These are phyloP conservation scores for Gambusia holbrooki DNA, from an alignment of 2,113 vertebrate genomes.

Conservation along the genomic window DNA sequence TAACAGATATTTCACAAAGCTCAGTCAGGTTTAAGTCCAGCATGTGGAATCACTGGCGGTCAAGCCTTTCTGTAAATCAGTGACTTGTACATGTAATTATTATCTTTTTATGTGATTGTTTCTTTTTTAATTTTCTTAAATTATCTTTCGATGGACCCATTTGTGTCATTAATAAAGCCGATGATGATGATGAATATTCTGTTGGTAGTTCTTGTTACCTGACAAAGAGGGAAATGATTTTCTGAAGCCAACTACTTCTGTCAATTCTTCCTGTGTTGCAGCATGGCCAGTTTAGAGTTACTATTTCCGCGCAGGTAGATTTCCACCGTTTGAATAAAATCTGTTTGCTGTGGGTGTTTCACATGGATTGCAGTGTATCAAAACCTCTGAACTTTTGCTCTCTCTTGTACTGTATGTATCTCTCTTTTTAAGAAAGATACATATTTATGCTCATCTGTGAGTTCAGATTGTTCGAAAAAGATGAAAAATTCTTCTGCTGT, in stretches of 20 bases:
- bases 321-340: slow-evolving; percentile 11
- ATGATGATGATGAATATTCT: no score
- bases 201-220: no score
- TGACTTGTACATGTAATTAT: no score
- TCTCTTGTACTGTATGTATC: background rate
- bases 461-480: background rate
- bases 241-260: slow-evolving; percentile 24
- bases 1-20: no score
- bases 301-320: slow-evolving; percentile 81
- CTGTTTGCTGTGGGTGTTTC: slow-evolving; percentile 26
- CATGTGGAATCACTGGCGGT: no score
- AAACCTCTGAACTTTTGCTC: background rate
- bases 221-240: background rate
- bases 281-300: slow-evolving; percentile 80
- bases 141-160: no score
- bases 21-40: no score
- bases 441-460: background rate
- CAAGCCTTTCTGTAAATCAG: no score
- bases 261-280: slow-evolving; percentile 68
- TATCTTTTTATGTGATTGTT: no score
- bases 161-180: no score
- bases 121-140: no score
- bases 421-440: background rate
- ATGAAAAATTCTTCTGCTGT: no score
- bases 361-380: background rate